phyloP scores from a whole-genome alignment of 2,797 vertebrate species.

The Acrossocheilus fasciatus region DNA sequence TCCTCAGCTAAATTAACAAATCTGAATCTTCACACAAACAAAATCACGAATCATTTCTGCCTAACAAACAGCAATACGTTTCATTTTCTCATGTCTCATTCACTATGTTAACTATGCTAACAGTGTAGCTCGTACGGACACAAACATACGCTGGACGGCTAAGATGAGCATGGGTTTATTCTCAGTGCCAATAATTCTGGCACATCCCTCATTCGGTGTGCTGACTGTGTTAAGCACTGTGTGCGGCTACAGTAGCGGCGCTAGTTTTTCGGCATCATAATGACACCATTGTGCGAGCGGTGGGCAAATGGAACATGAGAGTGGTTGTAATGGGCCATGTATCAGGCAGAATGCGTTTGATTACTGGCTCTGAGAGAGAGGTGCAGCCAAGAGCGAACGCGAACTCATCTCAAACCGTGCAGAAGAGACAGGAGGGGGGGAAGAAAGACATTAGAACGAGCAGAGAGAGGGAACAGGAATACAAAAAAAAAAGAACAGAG shows the following conservation, averaged over 20 bases:
- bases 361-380: constrained; percentile 78
- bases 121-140: background rate
- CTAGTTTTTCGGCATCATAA: constrained; percentile 66
- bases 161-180: constrained; percentile 23
- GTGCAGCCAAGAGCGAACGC: constrained; percentile 47
- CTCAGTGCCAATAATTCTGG: constrained; percentile 16
- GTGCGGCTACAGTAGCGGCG: constrained; percentile 28
- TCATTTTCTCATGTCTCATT: background rate
- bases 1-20: background rate
- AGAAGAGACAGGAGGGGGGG: background rate
- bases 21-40: background rate
- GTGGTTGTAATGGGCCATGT: constrained; percentile 81
- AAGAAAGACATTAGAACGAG: constrained; percentile 42
- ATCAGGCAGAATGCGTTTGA: constrained; percentile 82
- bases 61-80: background rate
- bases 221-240: constrained; percentile 43
- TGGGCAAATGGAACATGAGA: constrained; percentile 81
- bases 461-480: constrained; percentile 62
- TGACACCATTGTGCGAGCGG: constrained; percentile 78
- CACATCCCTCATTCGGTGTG: constrained; percentile 12
- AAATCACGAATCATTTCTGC: background rate
- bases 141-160: background rate
- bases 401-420: background rate
- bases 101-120: background rate
- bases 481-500: constrained; percentile 25